Evolutionary conservation across 2,888 invertebrate genomes (phyloP).

Genomic region (Poecilobothrus nobilitatus): DNA sequence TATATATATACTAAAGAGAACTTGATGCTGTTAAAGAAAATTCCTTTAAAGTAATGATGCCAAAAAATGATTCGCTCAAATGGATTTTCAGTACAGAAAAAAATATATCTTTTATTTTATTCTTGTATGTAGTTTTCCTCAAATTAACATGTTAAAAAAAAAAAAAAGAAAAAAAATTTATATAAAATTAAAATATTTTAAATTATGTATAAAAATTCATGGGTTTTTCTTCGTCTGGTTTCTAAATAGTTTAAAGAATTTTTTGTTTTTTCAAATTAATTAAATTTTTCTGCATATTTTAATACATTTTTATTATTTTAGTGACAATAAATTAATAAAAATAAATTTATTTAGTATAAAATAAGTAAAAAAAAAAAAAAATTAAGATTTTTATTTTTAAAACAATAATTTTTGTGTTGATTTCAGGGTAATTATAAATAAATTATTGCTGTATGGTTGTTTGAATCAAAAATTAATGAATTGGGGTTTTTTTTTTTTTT

Average conservation of each 20-base stretch:
- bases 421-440: conserved; percentile 1
- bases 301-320: too few species aligned
- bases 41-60: neutral
- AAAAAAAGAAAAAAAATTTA: neutral
- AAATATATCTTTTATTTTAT: too few species aligned
- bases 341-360: neutral
- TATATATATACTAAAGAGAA: too few species aligned
- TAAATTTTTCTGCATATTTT: conserved; percentile 6
- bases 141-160: conserved; percentile 1
- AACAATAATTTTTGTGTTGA: neutral
- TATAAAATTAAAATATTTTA: too few species aligned
- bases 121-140: neutral
- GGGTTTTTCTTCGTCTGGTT: neutral
- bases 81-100: neutral
- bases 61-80: neutral
- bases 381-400: neutral
- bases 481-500: too few species aligned
- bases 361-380: neutral
- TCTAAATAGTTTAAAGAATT: neutral
- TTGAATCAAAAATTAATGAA: neutral
- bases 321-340: neutral
- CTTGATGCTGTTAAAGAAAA: neutral
- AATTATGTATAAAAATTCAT: too few species aligned
- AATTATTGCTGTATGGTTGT: neutral
- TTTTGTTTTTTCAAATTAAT: neutral